These are phyloP conservation scores for Anastatus disparis DNA, from an alignment of 1,140 invertebrate species.

Conservation along the genomic window DNA sequence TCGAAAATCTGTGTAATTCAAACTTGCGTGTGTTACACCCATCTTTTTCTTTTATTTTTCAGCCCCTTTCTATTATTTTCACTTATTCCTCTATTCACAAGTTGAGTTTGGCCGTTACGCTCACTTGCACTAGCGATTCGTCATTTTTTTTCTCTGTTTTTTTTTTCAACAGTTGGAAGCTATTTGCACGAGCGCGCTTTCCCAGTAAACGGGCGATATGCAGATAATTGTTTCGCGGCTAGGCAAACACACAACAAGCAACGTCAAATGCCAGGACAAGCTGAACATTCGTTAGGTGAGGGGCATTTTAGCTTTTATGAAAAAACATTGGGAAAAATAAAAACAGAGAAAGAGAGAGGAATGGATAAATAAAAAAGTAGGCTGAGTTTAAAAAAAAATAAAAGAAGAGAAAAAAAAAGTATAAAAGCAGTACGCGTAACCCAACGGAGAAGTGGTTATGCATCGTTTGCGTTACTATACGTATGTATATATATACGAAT, in stretches of 20 bases:
- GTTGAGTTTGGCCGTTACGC: slow-evolving; percentile 27
- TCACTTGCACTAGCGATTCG: slow-evolving; percentile 46
- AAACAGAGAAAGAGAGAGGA: slow-evolving; percentile 18
- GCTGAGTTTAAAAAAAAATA: not conserved
- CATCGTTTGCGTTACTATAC: slow-evolving; percentile 8
- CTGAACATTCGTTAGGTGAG: slow-evolving; percentile 52
- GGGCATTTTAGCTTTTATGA: slow-evolving; percentile 50
- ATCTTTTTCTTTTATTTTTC: too few species aligned
- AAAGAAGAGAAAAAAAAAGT: not conserved
- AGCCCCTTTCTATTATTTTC: too few species aligned
- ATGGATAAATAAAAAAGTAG: not conserved
- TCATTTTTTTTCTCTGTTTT: slow-evolving; percentile 49
- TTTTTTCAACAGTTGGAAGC: too few species aligned
- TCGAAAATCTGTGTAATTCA: too few species aligned
- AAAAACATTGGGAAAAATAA: slow-evolving; percentile 15
- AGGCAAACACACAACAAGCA: slow-evolving; percentile 50
- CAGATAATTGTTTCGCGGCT: slow-evolving; percentile 52
- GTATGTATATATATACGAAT: too few species aligned
- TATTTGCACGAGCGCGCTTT: slow-evolving; percentile 43
- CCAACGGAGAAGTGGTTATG: not conserved
- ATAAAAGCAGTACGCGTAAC: not conserved
- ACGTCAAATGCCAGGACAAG: slow-evolving; percentile 52
- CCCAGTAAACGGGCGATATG: slow-evolving; percentile 42
- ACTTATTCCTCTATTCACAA: too few species aligned
- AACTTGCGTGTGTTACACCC: too few species aligned